Evolutionary conservation across 2,888 invertebrate species (phyloP), one percentile per base, ranked within the genome.

Genomic region (Pardosa pseudoannulata): DNA sequence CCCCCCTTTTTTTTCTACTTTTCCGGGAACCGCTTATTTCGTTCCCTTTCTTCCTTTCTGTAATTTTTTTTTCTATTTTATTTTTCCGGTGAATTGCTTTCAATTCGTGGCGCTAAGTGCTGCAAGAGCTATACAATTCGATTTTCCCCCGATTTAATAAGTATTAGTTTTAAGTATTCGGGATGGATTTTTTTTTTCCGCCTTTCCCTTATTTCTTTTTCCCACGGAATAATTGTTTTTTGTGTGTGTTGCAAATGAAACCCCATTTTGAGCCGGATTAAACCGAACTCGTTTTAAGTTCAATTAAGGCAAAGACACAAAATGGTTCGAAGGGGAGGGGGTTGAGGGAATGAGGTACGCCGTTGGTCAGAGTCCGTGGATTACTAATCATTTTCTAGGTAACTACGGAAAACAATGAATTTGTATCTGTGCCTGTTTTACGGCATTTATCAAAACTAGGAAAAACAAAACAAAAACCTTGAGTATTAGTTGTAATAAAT

Each of bases 81-180:
- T 56, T 23, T 23, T 56, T 56, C 56, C 56, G 23, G 56, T 56
- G 56, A 56, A 56, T 65, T 67, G 27, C 67, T 72, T 67, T 67
- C 32, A 73, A 80, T 73, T 80, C 73, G 46, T 64, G 79, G 56
- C 79, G 72, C 62, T 74, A 81, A 81, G 29, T 68, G 74, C 41
- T 31, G 65, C 29, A 31, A 31, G 13, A n/a, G 65, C 13, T 31
- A 65, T 65, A 13, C 16, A 65, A 65, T 65, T 65, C 31, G 65
- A 65, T 65, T 65, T 65, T 65, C 29, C 31, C n/a, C 16, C 31
- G 16, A 29, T 65, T 29, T 65, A 65, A 65, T 65, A 65, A 65
- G 65, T 65, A 56, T 56, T 56, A 56, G 56, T 56, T 56, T 56
- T 56, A 56, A 56, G 56, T 56, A 56, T 56, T 56, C 23, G 5